phyloP scores from a whole-genome alignment of 35 echinoderm and acorn worm species.

The Ophioderma brevispina region DNA sequence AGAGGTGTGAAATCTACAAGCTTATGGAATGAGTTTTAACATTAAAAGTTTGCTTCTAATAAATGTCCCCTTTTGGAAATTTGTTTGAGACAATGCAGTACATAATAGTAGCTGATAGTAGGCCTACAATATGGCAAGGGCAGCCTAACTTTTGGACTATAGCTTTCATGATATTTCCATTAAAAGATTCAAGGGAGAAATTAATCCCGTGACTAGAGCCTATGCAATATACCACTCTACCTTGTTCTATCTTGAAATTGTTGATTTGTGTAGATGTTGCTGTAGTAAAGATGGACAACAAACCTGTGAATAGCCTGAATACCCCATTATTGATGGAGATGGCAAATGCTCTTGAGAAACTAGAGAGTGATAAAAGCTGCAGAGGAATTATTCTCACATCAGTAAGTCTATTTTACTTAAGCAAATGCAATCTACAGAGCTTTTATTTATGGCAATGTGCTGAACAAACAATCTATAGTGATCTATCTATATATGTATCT shows the following conservation, averaged over 20 bases:
- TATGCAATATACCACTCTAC: neutral
- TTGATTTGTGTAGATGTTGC: slow-evolving; percentile 26
- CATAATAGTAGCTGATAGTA: neutral
- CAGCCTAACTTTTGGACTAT: neutral
- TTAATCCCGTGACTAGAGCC: neutral
- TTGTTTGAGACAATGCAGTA: neutral
- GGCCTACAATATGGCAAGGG: neutral
- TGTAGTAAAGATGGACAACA: slow-evolving; percentile 42
- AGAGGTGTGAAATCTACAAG: no score
- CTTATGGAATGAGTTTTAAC: no score
- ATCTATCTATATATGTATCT: no score
- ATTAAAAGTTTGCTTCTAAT: no score
- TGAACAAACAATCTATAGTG: no score
- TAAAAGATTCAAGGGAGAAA: neutral
- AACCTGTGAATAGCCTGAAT: slow-evolving; percentile 71
- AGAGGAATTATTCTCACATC: slow-evolving; percentile 77
- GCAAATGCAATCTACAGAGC: no score
- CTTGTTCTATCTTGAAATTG: neutral
- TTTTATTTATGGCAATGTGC: no score
- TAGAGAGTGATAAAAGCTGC: slow-evolving; percentile 42
- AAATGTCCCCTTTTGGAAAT: no score
- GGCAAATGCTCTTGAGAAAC: slow-evolving; percentile 40
- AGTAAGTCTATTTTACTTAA: slow-evolving; percentile 38
- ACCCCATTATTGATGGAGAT: slow-evolving; percentile 56
- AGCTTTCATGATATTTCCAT: neutral